A percentile compares a stretch with the other conserved stretches of the same genome.
Conservation (phyloP, 2,113 vertebrate species). For the Cinclus cinclus region DNA sequence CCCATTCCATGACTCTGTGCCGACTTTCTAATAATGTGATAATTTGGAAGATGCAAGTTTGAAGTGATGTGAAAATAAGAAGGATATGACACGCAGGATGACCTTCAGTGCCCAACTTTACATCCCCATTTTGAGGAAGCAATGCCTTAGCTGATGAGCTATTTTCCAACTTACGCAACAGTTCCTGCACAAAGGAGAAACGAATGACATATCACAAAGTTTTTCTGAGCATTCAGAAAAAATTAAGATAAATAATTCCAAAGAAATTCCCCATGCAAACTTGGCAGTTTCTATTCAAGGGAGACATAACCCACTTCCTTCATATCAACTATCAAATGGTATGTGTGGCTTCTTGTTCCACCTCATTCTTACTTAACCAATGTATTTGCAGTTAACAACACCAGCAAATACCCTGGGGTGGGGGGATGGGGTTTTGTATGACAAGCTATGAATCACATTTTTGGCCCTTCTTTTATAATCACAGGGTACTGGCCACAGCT, state of each 20-base stretch:
- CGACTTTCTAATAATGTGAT: background rate
- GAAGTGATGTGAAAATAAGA: background rate
- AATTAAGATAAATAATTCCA: background rate
- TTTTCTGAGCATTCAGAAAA: background rate
- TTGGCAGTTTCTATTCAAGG: background rate
- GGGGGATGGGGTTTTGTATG: background rate
- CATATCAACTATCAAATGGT: background rate
- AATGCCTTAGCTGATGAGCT: background rate
- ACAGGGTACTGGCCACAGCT: conserved; percentile 37
- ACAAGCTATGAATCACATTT: conserved; percentile 9
- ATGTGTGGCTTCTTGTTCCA: background rate
- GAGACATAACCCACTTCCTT: background rate
- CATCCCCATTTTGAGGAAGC: background rate
- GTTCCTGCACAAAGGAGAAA: conserved; percentile 9
- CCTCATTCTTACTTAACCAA: conserved; percentile 7
- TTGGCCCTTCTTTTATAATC: conserved; percentile 15
- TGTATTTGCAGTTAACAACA: conserved; percentile 7
- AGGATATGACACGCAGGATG: background rate
- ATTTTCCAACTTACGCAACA: background rate
- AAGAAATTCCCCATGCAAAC: background rate
- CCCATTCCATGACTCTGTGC: background rate
- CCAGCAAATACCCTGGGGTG: background rate
- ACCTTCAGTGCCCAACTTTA: background rate
- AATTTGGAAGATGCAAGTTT: background rate
- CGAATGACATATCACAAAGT: background rate